Base-by-base conservation (phyloP, 2,797 vertebrate genomes). In the Peromyscus nudipes region DNA sequence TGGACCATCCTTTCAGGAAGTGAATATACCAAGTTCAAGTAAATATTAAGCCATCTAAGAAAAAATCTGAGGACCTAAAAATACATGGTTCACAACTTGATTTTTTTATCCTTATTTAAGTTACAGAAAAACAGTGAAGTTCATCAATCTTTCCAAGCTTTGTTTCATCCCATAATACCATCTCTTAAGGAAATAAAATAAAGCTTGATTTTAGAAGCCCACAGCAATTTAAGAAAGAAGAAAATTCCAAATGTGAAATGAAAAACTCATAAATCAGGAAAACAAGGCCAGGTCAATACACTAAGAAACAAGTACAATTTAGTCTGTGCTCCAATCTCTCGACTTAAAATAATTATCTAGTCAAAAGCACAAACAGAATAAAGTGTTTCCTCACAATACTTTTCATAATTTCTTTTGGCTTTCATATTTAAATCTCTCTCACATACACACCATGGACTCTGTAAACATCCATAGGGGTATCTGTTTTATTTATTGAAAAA, bases 31-130 rank as follows among this genome's bases (percentile, higher is more conserved):
- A 6, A 37, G 23, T 55, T 87, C 43, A 88, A 84, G 29, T 89
- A 79, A 84, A 17, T 81, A 88, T 52, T 87, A 96, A 92, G 73
- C 87, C 89, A 83, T 31, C 73, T 92, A 11, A 92, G 40, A 55
- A 96, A 49, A 94, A 94, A 80, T 46, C 16, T 40, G 23, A 91
- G 25, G 52, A 4, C 14, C 29, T 80, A 65, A 91, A 77, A 96
- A 71, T 57, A 90, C 2, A n/a, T 10, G 21, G 40, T 92, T 92
- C 25, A 83, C 34, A 92, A 92, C 43, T 82, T 81, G 83, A 92
- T 81, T 65, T 46, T 31, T 92, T 89, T 95, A 94, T 31, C 6
- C 21, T 4, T 92, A 79, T 40, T 77, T 75, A 93, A 83, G 83
- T 91, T 84, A 79, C 13, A 75, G 12, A 40, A 64, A 62, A 82